Evolutionary conservation across 2,113 vertebrate species (phyloP), one percentile per base, ranked within the genome.

Genomic region (Natator depressus): DNA sequence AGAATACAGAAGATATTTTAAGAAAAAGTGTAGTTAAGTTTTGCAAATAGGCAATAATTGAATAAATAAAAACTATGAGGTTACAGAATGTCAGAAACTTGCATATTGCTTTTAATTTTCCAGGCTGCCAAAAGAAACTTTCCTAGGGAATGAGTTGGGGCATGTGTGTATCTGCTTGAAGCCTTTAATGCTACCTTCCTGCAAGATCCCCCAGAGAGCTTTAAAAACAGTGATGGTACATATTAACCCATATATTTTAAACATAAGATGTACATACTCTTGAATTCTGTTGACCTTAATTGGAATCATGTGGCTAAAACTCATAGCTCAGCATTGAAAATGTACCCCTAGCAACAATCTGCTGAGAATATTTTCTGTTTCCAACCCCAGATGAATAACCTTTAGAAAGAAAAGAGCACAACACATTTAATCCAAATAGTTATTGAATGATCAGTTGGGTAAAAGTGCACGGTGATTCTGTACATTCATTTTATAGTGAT

Each of bases 361-460:
- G 46, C 59, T 72, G 42, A 75, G 25, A 82, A n/a, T 76, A 85
- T 88, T 72, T 62, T 85, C 50, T 90, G 31, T 42, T 91, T 96
- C 46, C 53, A 86, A 47, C 47, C 88, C n/a, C 80, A 62, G 51
- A 88, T 65, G 24, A 87, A 6, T 69, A 51, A 90, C 57, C 12
- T 65, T 87, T 51, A 69, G 38, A 89, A 95, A 82, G 47, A 91
- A 94, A 89, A 57, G 78, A 82, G 31, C 22, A 95, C 55, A 92
- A 87, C 22, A 72, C 20, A 84, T 91, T 79, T 80, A 85, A 92
- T 85, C 46, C 46, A 82, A 47, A 10, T 87, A 84, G 82, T 91
- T 88, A 89, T 20, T 93, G 80, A 87, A 91, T 89, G 87, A 91
- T 19, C 57, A 92, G 80, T 38, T 91, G 14, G 20, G 42, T 47